These are phyloP conservation scores for Myotis yumanensis DNA, from an alignment of 2,113 vertebrate species.

Conservation along the genomic window DNA sequence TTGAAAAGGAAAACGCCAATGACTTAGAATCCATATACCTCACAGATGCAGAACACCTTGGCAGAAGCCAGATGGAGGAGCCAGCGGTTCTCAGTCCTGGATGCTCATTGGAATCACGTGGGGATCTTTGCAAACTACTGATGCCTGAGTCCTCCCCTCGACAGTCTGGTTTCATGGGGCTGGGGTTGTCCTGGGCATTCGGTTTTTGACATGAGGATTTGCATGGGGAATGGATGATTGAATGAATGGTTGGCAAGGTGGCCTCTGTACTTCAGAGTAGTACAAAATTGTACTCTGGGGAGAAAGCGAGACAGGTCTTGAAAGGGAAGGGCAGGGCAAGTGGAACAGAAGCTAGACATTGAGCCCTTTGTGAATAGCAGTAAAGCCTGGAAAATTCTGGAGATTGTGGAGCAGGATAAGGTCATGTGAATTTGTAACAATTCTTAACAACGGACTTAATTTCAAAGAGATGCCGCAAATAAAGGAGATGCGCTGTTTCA, in stretches of 20 bases:
- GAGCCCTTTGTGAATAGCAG: neutral
- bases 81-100: neutral
- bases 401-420: neutral
- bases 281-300: neutral
- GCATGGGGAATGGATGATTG: neutral
- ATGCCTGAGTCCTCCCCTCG: neutral
- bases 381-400: neutral
- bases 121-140: neutral
- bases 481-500: neutral
- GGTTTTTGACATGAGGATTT: neutral
- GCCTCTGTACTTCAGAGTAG: neutral
- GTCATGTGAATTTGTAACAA: neutral
- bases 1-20: neutral
- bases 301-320: neutral
- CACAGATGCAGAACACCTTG: neutral
- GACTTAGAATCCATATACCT: neutral
- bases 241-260: neutral
- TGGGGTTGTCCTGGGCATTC: neutral
- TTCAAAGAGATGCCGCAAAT: neutral
- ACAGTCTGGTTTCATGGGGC: neutral
- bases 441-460: neutral
- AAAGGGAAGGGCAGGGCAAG: neutral
- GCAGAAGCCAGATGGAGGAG: neutral
- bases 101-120: neutral
- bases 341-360: neutral